Base-by-base conservation (phyloP, 2,888 invertebrate genomes). In the Brenthis hecate region DNA sequence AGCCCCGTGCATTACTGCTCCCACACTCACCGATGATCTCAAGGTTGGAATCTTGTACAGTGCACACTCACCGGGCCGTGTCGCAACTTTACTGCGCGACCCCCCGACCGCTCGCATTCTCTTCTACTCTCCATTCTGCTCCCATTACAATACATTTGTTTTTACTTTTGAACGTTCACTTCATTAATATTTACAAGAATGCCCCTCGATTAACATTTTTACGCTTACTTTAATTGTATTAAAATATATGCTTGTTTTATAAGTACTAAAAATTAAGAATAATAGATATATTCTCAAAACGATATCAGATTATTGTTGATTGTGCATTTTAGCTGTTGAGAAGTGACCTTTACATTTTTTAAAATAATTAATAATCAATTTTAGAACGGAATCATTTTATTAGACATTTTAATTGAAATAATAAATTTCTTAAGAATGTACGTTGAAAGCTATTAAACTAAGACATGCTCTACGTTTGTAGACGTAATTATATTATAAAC, bases 1-100 rank as follows among this genome's bases (percentile, higher is more conserved):
- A 92, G 91, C 91, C 91, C 91, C 88, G 91, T 84, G 85, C 84
- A 90, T 84, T 85, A 90, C 85, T 85, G 84, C 78, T 88, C 85
- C 85, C 83, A 85, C 86, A 90, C 89, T 89, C 88, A 91, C 91
- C 92, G 92, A 92, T 92, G 92, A 92, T 92, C 92, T 92, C 92
- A 90, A 92, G 92, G 92, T 92, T 88, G 84, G 90, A 80, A 83
- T 80, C 77, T 80, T 36, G 53, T 54, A 43, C 53, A 43, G 53
- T 76, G 77, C 74, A 72, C 72, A 73, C 73, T 73, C 74, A 69
- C 73, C 69, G 70, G 71, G 77, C 78, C 75, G 81, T 87, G 86
- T 86, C 85, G 88, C 84, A 83, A 88, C 80, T 83, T 82, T 78
- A 82, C 82, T 83, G 80, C 82, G 78, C 77, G 83, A 85, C 86